A percentile compares a stretch with the other conserved stretches of the same genome.
phyloP scores from a whole-genome alignment of 2,113 vertebrate genomes.

The Periophthalmodon schlosseri region DNA sequence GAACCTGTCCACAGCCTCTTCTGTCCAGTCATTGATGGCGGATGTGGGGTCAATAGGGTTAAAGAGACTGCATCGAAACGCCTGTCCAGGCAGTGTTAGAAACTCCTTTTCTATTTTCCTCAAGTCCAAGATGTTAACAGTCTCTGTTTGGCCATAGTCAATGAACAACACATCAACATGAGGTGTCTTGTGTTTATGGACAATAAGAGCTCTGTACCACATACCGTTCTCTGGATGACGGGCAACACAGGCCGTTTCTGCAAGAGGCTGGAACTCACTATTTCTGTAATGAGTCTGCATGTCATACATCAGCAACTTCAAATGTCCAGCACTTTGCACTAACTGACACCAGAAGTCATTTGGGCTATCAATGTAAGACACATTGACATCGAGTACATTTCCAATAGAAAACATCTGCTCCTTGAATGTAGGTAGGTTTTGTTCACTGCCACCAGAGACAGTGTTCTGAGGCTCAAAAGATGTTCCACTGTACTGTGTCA shows the following conservation, averaged over 20 bases:
- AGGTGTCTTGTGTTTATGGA: conserved; percentile 63
- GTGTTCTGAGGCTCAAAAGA: conserved; percentile 17
- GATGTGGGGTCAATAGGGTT: conserved; percentile 81
- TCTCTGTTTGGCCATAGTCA: conserved; percentile 86
- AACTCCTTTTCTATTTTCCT: conserved; percentile 78
- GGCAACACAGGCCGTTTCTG: conserved; percentile 81
- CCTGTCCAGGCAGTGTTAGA: conserved; percentile 82
- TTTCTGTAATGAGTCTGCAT: conserved; percentile 84
- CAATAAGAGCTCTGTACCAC: conserved; percentile 91
- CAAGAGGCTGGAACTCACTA: conserved; percentile 63
- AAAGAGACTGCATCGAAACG: conserved; percentile 91
- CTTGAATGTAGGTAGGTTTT: conserved; percentile 52
- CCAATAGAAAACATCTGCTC: conserved; percentile 82
- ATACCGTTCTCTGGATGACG: conserved; percentile 76
- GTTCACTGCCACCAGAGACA: conserved; percentile 10
- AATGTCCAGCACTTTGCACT: conserved; percentile 59
- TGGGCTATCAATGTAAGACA: conserved; percentile 83
- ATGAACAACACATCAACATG: conserved; percentile 83
- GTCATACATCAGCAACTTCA: conserved; percentile 82
- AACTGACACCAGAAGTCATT: conserved; percentile 94
- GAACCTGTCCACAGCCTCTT: conserved; percentile 77
- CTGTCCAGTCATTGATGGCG: conserved; percentile 79
- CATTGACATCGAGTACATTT: conserved; percentile 82
- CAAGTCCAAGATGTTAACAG: conserved; percentile 76
- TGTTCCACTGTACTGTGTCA: not conserved